Evolutionary conservation across 2,113 vertebrate genomes (phyloP), one percentile per base, ranked within the genome.

Genomic region (Scartelaos histophorus): DNA sequence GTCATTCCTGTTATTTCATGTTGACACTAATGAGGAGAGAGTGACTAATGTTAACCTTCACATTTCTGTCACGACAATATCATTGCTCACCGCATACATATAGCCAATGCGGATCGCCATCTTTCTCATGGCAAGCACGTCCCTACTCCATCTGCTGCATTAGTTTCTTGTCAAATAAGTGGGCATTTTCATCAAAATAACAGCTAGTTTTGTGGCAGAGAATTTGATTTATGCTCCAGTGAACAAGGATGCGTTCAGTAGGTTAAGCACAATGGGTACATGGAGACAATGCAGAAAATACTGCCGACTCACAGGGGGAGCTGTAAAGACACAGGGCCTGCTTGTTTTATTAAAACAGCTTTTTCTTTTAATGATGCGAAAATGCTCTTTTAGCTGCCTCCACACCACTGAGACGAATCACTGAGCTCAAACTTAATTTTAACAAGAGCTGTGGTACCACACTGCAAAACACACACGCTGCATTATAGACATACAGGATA

Each of bases 1-100:
- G 70, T 24, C 5, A 56, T 80, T 78, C 69, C 34, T 73, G 62
- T 65, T 69, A 24, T 71, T 67, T 61, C 45, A 17, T 67, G 57
- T 60, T 34, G 65, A 62, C 70, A 66, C 65, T 69, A 71, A 70
- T 80, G 38, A 74, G 72, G 73, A 35, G 7, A 76, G 45, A 70
- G 69, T 76, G 82, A 81, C 60, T 57, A 53, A 81, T 79, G 67
- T 24, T 56, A 74, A 85, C 60, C 73, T 67, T 80, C 68, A 82
- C 51, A 70, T 70, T 73, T 56, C 62, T 68, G 70, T 78, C 65
- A 69, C 66, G 9, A 38, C 72, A 21, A 75, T 62, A 71, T 76
- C 71, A 69, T 71, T 38, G 17, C 38, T 81, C 70, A 7, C 43
- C 49, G 66, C 67, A 70, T 56, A 56, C 64, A 68, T 45, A 17